Evolutionary conservation across 2,888 invertebrate species (phyloP).

Genomic region (Cephus runcator): DNA sequence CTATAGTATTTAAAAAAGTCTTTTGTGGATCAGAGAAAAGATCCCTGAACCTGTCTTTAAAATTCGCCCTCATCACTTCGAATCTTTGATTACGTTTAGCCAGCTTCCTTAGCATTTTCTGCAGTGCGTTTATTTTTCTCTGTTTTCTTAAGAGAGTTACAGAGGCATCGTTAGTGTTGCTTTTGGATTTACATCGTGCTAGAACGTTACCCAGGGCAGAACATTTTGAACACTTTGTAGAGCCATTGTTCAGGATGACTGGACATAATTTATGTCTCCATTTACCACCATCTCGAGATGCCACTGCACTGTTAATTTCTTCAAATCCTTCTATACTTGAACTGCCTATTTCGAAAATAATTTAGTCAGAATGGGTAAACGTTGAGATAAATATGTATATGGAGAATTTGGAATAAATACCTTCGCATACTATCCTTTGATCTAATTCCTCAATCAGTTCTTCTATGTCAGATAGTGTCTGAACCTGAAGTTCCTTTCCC

Average conservation of each 20-base stretch:
- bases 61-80: constrained; percentile 24
- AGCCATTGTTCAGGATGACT: constrained; percentile 49
- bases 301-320: constrained; percentile 28
- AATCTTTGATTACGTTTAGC: constrained; percentile 29
- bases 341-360: constrained; percentile 11
- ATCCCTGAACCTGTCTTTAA: constrained; percentile 27
- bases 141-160: constrained; percentile 31
- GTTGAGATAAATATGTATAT: neutral
- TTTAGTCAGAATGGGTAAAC: neutral
- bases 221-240: constrained; percentile 51
- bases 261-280: constrained; percentile 56
- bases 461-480: constrained; percentile 50
- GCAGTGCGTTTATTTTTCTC: constrained; percentile 31
- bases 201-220: constrained; percentile 29
- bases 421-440: constrained; percentile 54
- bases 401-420: constrained; percentile 27
- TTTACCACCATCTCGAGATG: constrained; percentile 46
- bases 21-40: constrained; percentile 20
- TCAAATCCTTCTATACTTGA: constrained; percentile 9
- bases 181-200: constrained; percentile 26
- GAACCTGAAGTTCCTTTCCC: constrained; percentile 42
- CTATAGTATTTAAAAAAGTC: constrained; percentile 28
- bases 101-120: constrained; percentile 32
- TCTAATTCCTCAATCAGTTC: constrained; percentile 57
- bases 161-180: constrained; percentile 24